Evolutionary conservation across 1,140 invertebrate genomes (phyloP), one percentile per base, ranked within the genome.

Genomic region (Andrena cerasifolii): DNA sequence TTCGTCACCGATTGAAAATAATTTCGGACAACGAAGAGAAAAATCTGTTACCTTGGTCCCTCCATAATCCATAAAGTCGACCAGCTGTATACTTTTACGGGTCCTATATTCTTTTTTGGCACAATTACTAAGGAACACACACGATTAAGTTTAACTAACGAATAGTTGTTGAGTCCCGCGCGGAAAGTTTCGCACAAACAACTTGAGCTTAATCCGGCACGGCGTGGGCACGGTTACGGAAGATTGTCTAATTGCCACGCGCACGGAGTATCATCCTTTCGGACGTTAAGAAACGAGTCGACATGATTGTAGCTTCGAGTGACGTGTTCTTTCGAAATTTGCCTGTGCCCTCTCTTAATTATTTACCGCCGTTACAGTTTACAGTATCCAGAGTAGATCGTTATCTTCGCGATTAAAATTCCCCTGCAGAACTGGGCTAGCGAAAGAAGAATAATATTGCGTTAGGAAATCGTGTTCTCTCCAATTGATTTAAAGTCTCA

Each of bases 121-220:
- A 90, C 89, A 77, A 82, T 79, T 76, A 84, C 85, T 85, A 86
- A 73, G 70, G 70, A 84, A 87, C 82, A 87, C 74, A 65, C 59
- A 78, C 51, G 65, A 75, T 80, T 71, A 66, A 83, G 72, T 86
- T 86, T 83, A 86, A 72, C 79, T 62, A 71, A 56, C 62, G 16
- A 79, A 63, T 58, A 77, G 59, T 80, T n/a, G 74, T 36, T 68
- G 49, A 82, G 75, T 49, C 54, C 59, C 76, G 36, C 21, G 53
- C 10, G n/a, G n/a, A 16, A 21, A 40, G 18, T 24, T 18, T 43
- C 10, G 28, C n/a, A 31, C 36, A 33, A 28, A 33, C 36, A 2
- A 33, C 0, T 78, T 61, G 54, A 78, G 51, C 21, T 63, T 21
- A n/a, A 40, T 40, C 10, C 31, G 33, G 24, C 16, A 47, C 56